Base-by-base conservation (phyloP, 2,888 invertebrate species). In the Rhagonycha fulva region DNA sequence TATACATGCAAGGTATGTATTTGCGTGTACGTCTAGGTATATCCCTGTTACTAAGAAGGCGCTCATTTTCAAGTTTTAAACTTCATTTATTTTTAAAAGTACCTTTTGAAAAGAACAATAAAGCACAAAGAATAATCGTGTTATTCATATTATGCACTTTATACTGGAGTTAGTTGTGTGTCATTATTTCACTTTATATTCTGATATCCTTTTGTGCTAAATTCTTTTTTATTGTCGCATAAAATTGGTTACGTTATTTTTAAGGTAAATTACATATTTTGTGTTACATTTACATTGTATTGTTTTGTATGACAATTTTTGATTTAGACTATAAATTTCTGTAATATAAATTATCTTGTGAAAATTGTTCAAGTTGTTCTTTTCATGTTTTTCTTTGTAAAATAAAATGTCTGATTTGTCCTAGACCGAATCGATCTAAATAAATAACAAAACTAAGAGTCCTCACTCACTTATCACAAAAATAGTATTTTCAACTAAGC, bases 81-180 rank as follows among this genome's bases (percentile, higher is more conserved):
- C 63, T 66, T 66, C 24, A 66, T 66, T 62, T 62, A 62, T 62
- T 66, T 66, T 66, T 66, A 66, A 66, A 66, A 24, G 14, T 24
- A 23, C n/a, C 26, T 66, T 66, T 66, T 24, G 23, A 66, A 66
- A 66, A 23, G 63, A 66, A 66, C 63, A 66, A 66, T 66, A 66
- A 66, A 66, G 63, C 63, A 66, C 63, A 66, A 66, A 66, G 63
- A 66, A 66, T 66, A 66, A 66, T 26, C 23, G n/a, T 12, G 24
- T 66, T 66, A 66, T 66, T n/a, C 63, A 66, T 26, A 66, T 66
- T 66, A 66, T 66, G 24, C 63, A 66, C 63, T 66, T 24, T n/a
- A 66, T n/a, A 66, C 47, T 47, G 47, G 47, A 47, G 47, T 47
- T 47, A 47, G 47, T 47, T 47, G 47, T 47, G 47, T n/a, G n/a